Conservation (phyloP, 2,113 vertebrate species). For the Scortum barcoo region DNA sequence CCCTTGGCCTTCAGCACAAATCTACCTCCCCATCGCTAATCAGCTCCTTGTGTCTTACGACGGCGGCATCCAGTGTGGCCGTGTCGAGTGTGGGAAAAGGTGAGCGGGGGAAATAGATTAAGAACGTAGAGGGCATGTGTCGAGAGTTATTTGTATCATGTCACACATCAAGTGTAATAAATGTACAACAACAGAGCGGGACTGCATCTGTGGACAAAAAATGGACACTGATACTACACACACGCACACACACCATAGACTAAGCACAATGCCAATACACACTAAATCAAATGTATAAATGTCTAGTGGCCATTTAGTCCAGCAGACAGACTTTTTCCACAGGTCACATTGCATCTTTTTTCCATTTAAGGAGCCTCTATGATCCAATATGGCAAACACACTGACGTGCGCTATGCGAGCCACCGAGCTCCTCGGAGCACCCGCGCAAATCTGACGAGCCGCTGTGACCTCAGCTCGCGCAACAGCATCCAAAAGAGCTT, state of each 20-base stretch:
- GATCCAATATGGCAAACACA: slow-evolving; percentile 41
- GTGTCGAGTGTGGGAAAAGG: slow-evolving; percentile 16
- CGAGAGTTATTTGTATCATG: not conserved
- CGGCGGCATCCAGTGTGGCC: slow-evolving; percentile 8
- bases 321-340: slow-evolving; percentile 43
- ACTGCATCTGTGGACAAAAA: slow-evolving; percentile 9
- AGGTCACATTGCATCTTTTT: slow-evolving; percentile 13
- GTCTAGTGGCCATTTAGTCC: slow-evolving; percentile 8
- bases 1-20: slow-evolving; percentile 55
- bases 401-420: slow-evolving; percentile 28
- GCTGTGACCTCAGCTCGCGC: slow-evolving; percentile 31
- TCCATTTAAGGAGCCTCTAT: slow-evolving; percentile 27
- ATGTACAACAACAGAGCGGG: not conserved
- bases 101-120: slow-evolving; percentile 27
- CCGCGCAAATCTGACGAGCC: slow-evolving; percentile 28
- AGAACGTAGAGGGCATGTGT: slow-evolving; percentile 9
- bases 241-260: slow-evolving; percentile 2
- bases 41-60: slow-evolving; percentile 49
- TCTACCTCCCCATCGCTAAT: slow-evolving; percentile 50
- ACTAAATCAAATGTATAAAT: slow-evolving; percentile 40
- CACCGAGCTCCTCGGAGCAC: slow-evolving; percentile 12
- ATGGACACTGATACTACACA: slow-evolving; percentile 8
- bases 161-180: slow-evolving; percentile 3
- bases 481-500: slow-evolving; percentile 28
- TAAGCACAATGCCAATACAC: not conserved